phyloP scores from a whole-genome alignment of 2,797 vertebrate species.

The Sebastes paucispinis region DNA sequence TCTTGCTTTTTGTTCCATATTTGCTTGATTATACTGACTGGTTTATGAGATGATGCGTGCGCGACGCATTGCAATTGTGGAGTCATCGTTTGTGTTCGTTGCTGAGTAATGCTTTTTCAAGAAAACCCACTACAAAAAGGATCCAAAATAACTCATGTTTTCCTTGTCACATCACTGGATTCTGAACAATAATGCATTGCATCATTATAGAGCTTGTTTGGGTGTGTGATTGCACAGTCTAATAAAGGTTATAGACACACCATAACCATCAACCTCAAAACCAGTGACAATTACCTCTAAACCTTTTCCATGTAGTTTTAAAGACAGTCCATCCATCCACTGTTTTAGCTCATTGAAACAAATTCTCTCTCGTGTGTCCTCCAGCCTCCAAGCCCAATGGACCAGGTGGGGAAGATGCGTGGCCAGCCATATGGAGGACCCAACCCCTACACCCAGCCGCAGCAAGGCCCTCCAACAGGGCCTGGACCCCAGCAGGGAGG shows the following conservation, averaged over 20 bases:
- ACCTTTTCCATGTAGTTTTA: neutral
- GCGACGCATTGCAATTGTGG: neutral
- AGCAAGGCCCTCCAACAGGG: constrained; percentile 67
- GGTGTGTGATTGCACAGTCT: constrained; percentile 12
- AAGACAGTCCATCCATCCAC: neutral
- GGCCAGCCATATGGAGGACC: constrained; percentile 90
- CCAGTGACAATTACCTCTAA: neutral
- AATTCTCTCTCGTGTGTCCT: constrained; percentile 16
- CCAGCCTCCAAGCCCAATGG: constrained; percentile 95
- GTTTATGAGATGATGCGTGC: constrained; percentile 45
- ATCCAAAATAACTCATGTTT: constrained; percentile 16
- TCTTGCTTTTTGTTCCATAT: constrained; percentile 59
- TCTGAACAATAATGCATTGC: neutral
- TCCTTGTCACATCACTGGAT: constrained; percentile 1
- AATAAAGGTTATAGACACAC: neutral
- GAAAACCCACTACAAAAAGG: constrained; percentile 15
- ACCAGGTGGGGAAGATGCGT: constrained; percentile 98
- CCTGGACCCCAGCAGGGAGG: constrained; percentile 71
- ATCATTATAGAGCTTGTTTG: constrained; percentile 19
- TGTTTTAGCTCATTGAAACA: neutral
- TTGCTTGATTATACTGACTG: constrained; percentile 57
- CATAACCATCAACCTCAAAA: neutral
- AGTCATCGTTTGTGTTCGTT: constrained; percentile 29
- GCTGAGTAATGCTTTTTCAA: constrained; percentile 38
- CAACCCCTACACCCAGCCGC: constrained; percentile 90